These are phyloP conservation scores for Mactra quadrangularis DNA, from an alignment of 1,140 invertebrate genomes.

Conservation along the genomic window DNA sequence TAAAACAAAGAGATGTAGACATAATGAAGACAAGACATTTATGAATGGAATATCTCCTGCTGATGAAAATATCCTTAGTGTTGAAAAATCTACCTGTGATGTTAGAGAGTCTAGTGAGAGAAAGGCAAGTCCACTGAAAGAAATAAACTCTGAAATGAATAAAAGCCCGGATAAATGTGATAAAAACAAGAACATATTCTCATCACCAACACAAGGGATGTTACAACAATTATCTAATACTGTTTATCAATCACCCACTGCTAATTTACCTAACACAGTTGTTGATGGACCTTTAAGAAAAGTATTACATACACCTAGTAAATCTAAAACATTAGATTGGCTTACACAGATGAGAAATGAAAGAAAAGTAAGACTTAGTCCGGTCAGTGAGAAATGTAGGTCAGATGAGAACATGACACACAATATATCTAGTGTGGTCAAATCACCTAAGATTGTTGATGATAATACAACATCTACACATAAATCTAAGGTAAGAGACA, in stretches of 20 bases:
- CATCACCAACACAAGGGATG: conserved; percentile 19
- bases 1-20: conserved; percentile 6
- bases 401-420: conserved; percentile 12
- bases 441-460: neutral
- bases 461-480: neutral
- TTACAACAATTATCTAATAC: neutral
- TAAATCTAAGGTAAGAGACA: neutral
- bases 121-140: neutral
- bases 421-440: no score
- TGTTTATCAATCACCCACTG: conserved; percentile 47
- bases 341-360: conserved; percentile 50
- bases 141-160: conserved; percentile 23
- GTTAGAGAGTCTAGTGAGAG: no score
- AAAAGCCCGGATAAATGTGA: conserved; percentile 20
- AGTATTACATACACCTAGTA: neutral
- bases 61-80: no score
- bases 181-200: neutral
- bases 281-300: conserved; percentile 36
- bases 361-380: conserved; percentile 15
- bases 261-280: conserved; percentile 56
- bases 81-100: no score
- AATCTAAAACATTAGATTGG: conserved; percentile 36
- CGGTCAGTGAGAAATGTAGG: conserved; percentile 8
- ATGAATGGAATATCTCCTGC: no score
- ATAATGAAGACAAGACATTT: neutral